Conservation (phyloP, 2,113 vertebrate species). For the Genyomyrus donnyi region DNA sequence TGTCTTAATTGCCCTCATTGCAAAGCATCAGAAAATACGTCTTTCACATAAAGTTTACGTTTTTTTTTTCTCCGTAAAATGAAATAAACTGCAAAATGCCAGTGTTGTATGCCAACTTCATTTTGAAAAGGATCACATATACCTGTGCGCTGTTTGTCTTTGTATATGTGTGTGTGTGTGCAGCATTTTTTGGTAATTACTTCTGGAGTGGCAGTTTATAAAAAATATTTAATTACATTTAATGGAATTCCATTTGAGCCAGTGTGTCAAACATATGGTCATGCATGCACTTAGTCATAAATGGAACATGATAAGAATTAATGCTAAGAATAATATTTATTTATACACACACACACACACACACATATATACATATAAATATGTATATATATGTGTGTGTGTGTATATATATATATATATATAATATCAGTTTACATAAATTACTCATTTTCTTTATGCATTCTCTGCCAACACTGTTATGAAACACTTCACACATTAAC, state of each 20-base stretch:
- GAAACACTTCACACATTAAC: neutral
- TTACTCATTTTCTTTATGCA: neutral
- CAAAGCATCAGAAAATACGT: neutral
- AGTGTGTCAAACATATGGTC: neutral
- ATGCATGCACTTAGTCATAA: neutral
- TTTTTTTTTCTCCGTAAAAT: neutral
- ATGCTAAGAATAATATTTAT: neutral
- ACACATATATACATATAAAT: too few species aligned
- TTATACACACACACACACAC: too few species aligned
- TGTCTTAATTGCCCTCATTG: neutral
- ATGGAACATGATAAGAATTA: neutral
- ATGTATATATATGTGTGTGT: too few species aligned
- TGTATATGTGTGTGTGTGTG: neutral
- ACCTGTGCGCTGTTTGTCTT: neutral
- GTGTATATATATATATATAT: too few species aligned
- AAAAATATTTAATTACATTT: neutral
- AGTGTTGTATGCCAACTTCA: neutral
- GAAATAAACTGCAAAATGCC: neutral
- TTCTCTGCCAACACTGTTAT: neutral
- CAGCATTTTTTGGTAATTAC: neutral
- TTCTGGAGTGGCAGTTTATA: neutral
- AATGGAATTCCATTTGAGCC: neutral
- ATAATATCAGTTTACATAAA: neutral
- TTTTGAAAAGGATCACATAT: neutral
- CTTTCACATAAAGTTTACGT: neutral